Evolutionary conservation across 2,797 vertebrate genomes (phyloP), one percentile per base, ranked within the genome.

Genomic region (Selene dorsalis): DNA sequence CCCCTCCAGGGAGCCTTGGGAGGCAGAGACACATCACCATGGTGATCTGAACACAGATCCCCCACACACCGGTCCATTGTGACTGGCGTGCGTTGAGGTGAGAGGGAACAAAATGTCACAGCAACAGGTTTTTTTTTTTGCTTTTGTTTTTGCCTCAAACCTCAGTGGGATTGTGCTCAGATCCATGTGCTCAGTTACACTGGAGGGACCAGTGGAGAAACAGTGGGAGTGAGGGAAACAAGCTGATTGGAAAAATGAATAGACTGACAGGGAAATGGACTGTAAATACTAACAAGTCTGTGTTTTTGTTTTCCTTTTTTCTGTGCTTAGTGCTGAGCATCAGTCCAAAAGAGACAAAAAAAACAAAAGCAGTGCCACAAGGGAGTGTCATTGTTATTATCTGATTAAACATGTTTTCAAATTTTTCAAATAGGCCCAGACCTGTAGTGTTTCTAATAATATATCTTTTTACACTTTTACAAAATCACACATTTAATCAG

Each of bases 41-140:
- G 94, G 95, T 93, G 93, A 96, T 93, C 83, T 87, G 92, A 95
- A 92, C 93, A 92, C 92, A 93, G 89, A 93, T 93, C 91, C 91
- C 91, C 77, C 75, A 88, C 90, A 92, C 91, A 93, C 91, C 87
- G 79, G 93, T 93, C 93, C 94, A 90, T 93, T 94, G 94, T 94
- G 94, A 91, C 94, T 92, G 91, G 88, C 88, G 85, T 93, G 90
- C 68, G 91, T 92, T 82, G 91, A 94, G 93, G 94, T 95, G 93
- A 93, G 93, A 93, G 92, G 83, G 91, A 95, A 94, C 93, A 93
- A 94, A 95, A 95, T 95, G 94, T 95, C 94, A 95, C 93, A 93
- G 94, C 95, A 95, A 95, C 94, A 94, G 94, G 89, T 91, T 92
- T 93, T 32, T 92, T 93, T 32, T 94, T 93, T 85, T 86, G 84